A percentile compares a stretch with the other conserved stretches of the same genome.
These are phyloP conservation scores for Mobula hypostoma DNA, from an alignment of 2,113 vertebrate species.

Conservation along the genomic window DNA sequence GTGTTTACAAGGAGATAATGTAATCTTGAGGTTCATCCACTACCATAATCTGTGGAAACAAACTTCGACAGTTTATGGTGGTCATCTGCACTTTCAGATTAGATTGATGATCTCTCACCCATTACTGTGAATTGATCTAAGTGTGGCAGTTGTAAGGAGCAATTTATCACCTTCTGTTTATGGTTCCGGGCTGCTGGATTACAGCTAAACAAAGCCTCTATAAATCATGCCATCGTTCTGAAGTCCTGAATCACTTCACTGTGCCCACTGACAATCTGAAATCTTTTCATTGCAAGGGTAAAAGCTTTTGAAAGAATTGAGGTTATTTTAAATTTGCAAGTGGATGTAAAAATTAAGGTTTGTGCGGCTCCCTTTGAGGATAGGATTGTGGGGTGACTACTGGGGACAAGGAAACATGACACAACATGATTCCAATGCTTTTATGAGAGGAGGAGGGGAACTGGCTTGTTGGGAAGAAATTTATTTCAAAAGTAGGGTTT, in stretches of 20 bases:
- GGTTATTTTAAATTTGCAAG: not conserved
- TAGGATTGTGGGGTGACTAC: not conserved
- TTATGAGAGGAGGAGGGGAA: not conserved
- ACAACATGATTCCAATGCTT: not conserved
- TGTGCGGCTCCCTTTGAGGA: not conserved
- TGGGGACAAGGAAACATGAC: not conserved
- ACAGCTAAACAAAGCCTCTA: slow-evolving; percentile 2
- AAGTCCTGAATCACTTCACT: slow-evolving; percentile 1
- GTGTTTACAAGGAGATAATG: not conserved
- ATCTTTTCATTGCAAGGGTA: not conserved
- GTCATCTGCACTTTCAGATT: slow-evolving; percentile 15
- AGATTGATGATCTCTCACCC: not conserved
- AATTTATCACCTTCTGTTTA: not conserved
- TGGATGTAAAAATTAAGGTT: not conserved
- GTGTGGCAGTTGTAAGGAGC: not conserved
- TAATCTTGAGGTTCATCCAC: not conserved
- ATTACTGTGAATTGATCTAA: not conserved
- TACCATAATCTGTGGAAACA: not conserved
- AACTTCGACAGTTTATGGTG: not conserved
- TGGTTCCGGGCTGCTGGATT: not conserved
- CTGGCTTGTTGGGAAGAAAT: not conserved
- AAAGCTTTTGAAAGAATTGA: not conserved
- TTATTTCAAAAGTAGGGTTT: not conserved
- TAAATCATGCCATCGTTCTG: not conserved
- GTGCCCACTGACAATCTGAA: not conserved